Base-by-base conservation (phyloP, 2,113 vertebrate genomes). In the Osmerus eperlanus region DNA sequence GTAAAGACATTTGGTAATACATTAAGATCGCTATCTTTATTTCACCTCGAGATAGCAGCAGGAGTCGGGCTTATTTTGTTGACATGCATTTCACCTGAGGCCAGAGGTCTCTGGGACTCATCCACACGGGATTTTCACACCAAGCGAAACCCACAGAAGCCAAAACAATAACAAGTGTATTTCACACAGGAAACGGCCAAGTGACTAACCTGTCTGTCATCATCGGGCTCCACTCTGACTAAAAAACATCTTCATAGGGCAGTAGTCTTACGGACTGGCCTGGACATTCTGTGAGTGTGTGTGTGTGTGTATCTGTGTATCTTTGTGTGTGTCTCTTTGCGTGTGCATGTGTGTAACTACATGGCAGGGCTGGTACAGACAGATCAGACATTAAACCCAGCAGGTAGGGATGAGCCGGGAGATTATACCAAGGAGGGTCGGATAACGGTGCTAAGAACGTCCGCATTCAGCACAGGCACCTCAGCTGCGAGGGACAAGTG, bases 381-480 rank as follows among this genome's bases (percentile, higher is more conserved):
- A 65, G 76, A 76, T 78, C 70, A 82, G 80, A 78, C 76, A 77
- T 85, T 81, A 81, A 83, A 85, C 72, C 61, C 85, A 84, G 81
- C 73, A 83, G 85, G 82, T 66, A 75, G 65, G 83, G 80, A 87
- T 84, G 78, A 85, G 74, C 53, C 7, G 65, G 56, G 70, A 76
- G 84, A 87, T 89, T 84, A 87, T 36, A 73, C 78, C 60, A 59
- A 84, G 69, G 72, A 83, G 80, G 75, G 77, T 65, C 25, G 70
- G 80, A 80, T 81, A 74, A 80, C 78, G 81, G 73, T 61, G 21
- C 78, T 69, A 70, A 82, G 74, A 83, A 74, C 64, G 75, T 77
- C 74, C 73, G 54, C 65, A 65, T 53, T 29, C 25, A 68, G 69
- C 15, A 47, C 19, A 63, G 62, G 56, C 69, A 14, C 65, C 74